phyloP scores from a whole-genome alignment of 2,113 vertebrate species.

The Barnardius zonarius region DNA sequence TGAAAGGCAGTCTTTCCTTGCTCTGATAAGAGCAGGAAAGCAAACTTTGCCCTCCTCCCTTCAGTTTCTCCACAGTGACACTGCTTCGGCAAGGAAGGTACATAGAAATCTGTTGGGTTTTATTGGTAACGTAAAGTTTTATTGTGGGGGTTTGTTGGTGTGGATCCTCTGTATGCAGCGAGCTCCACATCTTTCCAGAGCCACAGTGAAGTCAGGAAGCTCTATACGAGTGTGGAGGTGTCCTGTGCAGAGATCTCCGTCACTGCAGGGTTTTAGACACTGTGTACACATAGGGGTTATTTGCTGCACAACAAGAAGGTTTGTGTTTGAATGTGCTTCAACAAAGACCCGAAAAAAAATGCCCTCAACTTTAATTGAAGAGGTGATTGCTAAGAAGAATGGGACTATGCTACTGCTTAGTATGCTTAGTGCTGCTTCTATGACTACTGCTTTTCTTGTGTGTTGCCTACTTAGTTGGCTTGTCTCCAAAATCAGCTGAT shows the following conservation, averaged over 20 bases:
- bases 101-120: background rate
- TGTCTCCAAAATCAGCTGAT: background rate
- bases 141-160: background rate
- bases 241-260: background rate
- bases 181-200: background rate
- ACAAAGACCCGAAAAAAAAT: background rate
- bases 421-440: background rate
- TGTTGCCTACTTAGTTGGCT: background rate
- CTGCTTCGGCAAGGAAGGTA: background rate
- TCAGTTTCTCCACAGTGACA: background rate
- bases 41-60: background rate
- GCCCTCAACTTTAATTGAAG: background rate
- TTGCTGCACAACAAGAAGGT: background rate
- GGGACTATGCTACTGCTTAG: background rate
- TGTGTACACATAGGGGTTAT: background rate
- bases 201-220: background rate
- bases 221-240: background rate
- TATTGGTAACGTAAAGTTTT: background rate
- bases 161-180: background rate
- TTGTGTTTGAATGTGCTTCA: background rate
- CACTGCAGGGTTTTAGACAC: background rate
- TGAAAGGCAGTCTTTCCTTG: background rate
- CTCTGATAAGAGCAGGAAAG: background rate
- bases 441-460: background rate
- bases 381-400: background rate